phyloP scores from a whole-genome alignment of 2,888 invertebrate genomes.

The Abrostola triplasia region DNA sequence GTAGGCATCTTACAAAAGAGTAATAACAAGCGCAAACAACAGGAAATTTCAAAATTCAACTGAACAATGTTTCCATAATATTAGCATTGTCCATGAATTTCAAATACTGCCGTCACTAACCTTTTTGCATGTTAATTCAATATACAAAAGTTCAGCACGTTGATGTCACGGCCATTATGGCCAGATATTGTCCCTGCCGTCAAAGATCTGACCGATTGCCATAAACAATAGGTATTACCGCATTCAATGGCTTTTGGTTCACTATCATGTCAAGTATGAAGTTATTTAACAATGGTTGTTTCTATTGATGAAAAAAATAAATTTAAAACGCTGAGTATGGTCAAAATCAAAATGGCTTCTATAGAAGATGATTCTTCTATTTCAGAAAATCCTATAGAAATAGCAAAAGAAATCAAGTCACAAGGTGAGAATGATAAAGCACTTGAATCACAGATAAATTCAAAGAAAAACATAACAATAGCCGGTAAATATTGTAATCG shows the following conservation, averaged over 20 bases:
- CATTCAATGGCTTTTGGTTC: slow-evolving; percentile 26
- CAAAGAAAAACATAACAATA: slow-evolving; percentile 23
- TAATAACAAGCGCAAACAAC: neutral
- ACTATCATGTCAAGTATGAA: slow-evolving; percentile 7
- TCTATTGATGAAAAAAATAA: neutral
- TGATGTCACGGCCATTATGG: slow-evolving; percentile 33
- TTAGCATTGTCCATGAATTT: slow-evolving; percentile 10
- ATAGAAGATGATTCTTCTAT: neutral
- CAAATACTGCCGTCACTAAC: slow-evolving; percentile 33
- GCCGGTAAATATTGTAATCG: slow-evolving; percentile 23
- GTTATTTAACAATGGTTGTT: slow-evolving; percentile 1
- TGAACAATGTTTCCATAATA: neutral
- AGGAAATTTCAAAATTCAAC: slow-evolving; percentile 8
- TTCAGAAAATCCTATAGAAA: neutral
- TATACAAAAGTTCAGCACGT: slow-evolving; percentile 26
- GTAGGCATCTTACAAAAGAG: neutral
- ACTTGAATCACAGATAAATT: slow-evolving; percentile 14
- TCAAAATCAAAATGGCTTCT: neutral
- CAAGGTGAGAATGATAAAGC: neutral
- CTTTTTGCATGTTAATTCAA: slow-evolving; percentile 23
- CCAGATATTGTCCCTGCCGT: slow-evolving; percentile 23
- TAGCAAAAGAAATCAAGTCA: neutral
- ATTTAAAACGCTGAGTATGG: neutral
- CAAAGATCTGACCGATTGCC: slow-evolving; percentile 62
- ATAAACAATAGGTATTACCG: slow-evolving; percentile 33